Base-by-base conservation (phyloP, 2,888 invertebrate species). In the Ophion ventricosus region DNA sequence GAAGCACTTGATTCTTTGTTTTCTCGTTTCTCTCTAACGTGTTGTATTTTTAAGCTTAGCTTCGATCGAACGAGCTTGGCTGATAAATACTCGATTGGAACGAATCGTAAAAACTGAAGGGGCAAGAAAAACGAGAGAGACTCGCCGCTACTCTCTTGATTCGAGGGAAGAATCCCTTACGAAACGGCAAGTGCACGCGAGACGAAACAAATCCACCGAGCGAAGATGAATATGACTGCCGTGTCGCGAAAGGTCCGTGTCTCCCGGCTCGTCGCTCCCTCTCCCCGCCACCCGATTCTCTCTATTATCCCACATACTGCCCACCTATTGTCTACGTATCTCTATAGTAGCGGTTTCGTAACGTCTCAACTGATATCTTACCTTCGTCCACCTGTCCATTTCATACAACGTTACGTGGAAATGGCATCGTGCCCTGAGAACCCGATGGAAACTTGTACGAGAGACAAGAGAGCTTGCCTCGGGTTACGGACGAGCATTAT, bases 381-480 rank as follows among this genome's bases (percentile, higher is more conserved):
- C 64, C 73, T 78, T 70, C 57, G 73, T 84, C 69, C 84, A 80
- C 77, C 80, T 84, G 80, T 84, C 84, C 84, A 59, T 81, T 81
- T 77, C 77, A 81, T 74, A 56, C 78, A 77, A 77, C 77, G 69
- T 74, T 80, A 84, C 77, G 80, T 63, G 74, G 29, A 59, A 80
- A 81, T 78, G 80, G 61, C 74, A 74, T 56, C 54, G 56, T 76
- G 54, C 63, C 25, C 54, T 23, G 23, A n/a, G 49, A 29, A 29
- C 5, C 14, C 66, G 43, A 63, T 80, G 29, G 77, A 77, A 81
- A 73, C 67, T 63, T 14, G 29, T 54, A 61, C 56, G 61, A 20
- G 63, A 79, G 49, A 8, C 35, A 35, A 40, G 69, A 74, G 49
- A 56, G 17, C 29, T 11, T 35, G 35, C 17, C 26, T 35, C 56